These are phyloP conservation scores for Phanerotoma sp. DNA, from an alignment of 2,888 invertebrate species.

Conservation along the genomic window DNA sequence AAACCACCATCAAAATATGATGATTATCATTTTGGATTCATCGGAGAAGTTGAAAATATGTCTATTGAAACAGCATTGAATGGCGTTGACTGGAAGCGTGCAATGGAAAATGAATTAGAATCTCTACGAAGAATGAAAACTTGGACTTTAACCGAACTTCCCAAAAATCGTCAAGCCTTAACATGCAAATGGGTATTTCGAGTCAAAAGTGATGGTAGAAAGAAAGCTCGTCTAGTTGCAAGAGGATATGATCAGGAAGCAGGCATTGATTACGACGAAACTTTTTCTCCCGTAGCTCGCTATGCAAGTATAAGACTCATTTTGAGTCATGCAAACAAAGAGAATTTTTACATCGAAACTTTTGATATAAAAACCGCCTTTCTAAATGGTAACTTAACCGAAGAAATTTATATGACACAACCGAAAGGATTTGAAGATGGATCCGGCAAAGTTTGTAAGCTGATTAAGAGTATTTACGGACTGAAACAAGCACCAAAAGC, in stretches of 20 bases:
- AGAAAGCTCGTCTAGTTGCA: constrained; percentile 38
- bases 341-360: constrained; percentile 30
- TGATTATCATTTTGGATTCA: constrained; percentile 29
- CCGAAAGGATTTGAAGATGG: constrained; percentile 38
- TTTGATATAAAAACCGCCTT: constrained; percentile 39
- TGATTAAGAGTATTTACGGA: constrained; percentile 42
- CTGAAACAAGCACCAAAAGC: constrained; percentile 42
- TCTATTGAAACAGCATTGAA: constrained; percentile 35
- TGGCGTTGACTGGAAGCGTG: constrained; percentile 37
- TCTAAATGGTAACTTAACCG: constrained; percentile 34
- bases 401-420: constrained; percentile 37
- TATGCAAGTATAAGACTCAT: constrained; percentile 36
- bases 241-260: constrained; percentile 39
- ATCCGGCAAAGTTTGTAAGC: constrained; percentile 30
- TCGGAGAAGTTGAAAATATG: constrained; percentile 34
- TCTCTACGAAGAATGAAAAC: constrained; percentile 35
- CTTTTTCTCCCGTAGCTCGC: constrained; percentile 41
- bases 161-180: constrained; percentile 31
- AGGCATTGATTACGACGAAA: constrained; percentile 39
- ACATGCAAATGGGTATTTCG: constrained; percentile 39
- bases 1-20: constrained; percentile 23
- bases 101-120: constrained; percentile 36
- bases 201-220: constrained; percentile 34
- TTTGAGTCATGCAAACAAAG: constrained; percentile 34
- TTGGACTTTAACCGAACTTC: constrained; percentile 36